These are phyloP conservation scores for Slavum lentiscoides DNA, from an alignment of 2,888 invertebrate genomes.

Conservation along the genomic window DNA sequence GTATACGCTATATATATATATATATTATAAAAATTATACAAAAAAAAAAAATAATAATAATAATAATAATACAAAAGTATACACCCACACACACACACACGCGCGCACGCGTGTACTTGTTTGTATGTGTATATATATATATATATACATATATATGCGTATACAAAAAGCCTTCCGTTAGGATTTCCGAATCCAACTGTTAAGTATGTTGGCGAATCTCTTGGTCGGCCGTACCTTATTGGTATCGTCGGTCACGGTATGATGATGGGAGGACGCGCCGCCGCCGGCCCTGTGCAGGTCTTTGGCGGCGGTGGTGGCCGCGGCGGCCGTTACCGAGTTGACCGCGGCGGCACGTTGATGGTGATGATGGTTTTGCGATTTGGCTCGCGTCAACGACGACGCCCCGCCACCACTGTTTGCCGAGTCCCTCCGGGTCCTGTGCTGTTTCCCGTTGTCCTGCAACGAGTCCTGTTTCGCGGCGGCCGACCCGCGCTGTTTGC, in stretches of 20 bases:
- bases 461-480: conserved; percentile 22
- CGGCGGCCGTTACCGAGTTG: background rate
- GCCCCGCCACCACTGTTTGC: conserved; percentile 56
- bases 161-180: conserved; percentile 59
- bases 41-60: too few relatives aligned
- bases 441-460: conserved; percentile 58
- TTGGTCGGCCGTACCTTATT: conserved; percentile 73
- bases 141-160: conserved; percentile 17
- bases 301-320: background rate
- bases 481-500: background rate
- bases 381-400: conserved; percentile 17
- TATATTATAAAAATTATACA: too few relatives aligned
- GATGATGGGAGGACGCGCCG: background rate
- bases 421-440: conserved; percentile 60
- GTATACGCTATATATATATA: too few relatives aligned
- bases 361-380: conserved; percentile 50
- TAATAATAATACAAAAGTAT: too few relatives aligned
- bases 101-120: too few relatives aligned
- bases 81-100: too few relatives aligned
- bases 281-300: conserved; percentile 48
- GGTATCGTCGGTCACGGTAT: conserved; percentile 59
- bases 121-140: background rate
- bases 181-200: conserved; percentile 64
- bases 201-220: conserved; percentile 61
- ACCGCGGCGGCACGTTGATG: conserved; percentile 40